Evolutionary conservation across 2,888 invertebrate species (phyloP).

Genomic region (Brachylomia viminalis): DNA sequence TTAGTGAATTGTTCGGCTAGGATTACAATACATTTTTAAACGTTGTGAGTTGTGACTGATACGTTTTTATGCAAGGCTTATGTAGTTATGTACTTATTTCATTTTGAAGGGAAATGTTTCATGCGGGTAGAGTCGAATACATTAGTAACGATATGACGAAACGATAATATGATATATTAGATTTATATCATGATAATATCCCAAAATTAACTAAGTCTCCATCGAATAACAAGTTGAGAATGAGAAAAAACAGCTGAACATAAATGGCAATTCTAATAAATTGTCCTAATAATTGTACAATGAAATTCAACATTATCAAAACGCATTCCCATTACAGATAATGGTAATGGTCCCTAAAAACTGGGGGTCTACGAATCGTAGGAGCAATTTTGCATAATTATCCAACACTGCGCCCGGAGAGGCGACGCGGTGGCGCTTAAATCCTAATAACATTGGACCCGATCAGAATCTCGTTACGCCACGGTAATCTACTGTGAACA

Average conservation of each 20-base stretch:
- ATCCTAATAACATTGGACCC: slow-evolving; percentile 88
- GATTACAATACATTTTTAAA: slow-evolving; percentile 79
- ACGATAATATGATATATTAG: background rate
- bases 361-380: slow-evolving; percentile 87
- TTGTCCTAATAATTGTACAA: slow-evolving; percentile 85
- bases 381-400: slow-evolving; percentile 90
- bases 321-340: slow-evolving; percentile 88
- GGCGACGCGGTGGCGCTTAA: slow-evolving; percentile 85
- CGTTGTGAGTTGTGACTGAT: slow-evolving; percentile 63
- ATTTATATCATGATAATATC: background rate
- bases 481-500: slow-evolving; percentile 84
- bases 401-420: slow-evolving; percentile 79
- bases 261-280: slow-evolving; percentile 78
- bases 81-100: slow-evolving; percentile 21
- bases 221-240: slow-evolving; percentile 55
- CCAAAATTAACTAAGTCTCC: slow-evolving; percentile 24
- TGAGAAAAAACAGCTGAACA: slow-evolving; percentile 77
- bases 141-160: background rate
- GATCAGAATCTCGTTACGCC: slow-evolving; percentile 88
- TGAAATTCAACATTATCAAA: slow-evolving; percentile 89
- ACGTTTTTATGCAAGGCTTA: slow-evolving; percentile 53
- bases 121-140: background rate
- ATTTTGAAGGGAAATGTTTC: slow-evolving; percentile 25
- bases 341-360: slow-evolving; percentile 88
- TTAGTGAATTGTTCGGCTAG: slow-evolving; percentile 81